Evolutionary conservation across 2,113 vertebrate species (phyloP), one percentile per base, ranked within the genome.

Genomic region (Struthio camelus): DNA sequence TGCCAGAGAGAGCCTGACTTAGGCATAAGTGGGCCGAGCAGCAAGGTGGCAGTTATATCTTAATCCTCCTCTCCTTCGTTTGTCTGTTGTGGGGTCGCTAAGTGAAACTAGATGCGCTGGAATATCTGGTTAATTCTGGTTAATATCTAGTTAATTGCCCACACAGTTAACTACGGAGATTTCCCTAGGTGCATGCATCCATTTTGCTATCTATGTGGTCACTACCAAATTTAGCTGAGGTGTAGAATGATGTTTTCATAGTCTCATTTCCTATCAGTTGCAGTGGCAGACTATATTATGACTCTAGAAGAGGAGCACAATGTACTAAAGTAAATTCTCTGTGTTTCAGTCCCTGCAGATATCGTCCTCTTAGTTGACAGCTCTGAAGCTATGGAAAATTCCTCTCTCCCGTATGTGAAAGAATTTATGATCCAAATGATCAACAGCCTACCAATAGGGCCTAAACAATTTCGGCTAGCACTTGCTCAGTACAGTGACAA

Each of bases 361-460:
- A 67, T 98, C 9, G 96, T 98, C 34, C 97, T 98, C 64, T 96
- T 98, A 77, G 76, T 97, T 87, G 98, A 98, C 58, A 96, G 95
- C 83, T 98, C 97, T 1, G 87, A 96, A 32, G 44, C 56, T 65
- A 83, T 98, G 91, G 97, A 96, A 36, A 10, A 10, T 4, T 96
- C 96, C 28, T 64, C 67, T 70, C 97, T 98, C 28, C 90, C 59
- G 0, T 75, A 80, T 27, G 85, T 98, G 70, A 98, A 87, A 95
- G 12, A 24, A 0, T 97, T 98, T 69, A 69, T 98, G 61, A 93
- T 3, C 81, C 97, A 38, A 53, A 54, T 87, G 25, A 80, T 98
- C 76, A 85, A 4, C 92, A 90, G 76, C 20, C 93, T 98, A 48
- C 94, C 95, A 69, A 61, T 97, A 27, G 96, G 93, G 17, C 28